A percentile compares a stretch with the other conserved stretches of the same genome.
These are phyloP conservation scores for Drosophila parabipectinata DNA, from an alignment of 1,140 invertebrate species.

Conservation along the genomic window DNA sequence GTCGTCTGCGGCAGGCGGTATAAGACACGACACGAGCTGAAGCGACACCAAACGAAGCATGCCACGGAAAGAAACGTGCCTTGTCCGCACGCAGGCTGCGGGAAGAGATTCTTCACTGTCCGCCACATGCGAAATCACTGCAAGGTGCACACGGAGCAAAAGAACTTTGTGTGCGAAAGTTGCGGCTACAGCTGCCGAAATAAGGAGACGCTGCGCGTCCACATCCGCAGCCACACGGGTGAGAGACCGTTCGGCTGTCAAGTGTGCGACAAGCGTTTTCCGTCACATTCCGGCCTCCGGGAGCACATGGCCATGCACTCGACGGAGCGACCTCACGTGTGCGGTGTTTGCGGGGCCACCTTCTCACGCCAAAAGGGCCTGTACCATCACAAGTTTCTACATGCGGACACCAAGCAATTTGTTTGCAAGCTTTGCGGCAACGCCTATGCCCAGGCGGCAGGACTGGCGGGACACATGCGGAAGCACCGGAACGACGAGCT, in stretches of 20 bases:
- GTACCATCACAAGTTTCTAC: conserved; percentile 79
- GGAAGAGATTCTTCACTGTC: conserved; percentile 64
- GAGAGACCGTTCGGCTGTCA: conserved; percentile 91
- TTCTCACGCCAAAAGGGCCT: conserved; percentile 93
- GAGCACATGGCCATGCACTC: conserved; percentile 90
- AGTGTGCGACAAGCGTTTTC: conserved; percentile 90
- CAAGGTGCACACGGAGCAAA: conserved; percentile 73
- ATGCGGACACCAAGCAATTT: conserved; percentile 73
- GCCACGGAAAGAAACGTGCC: conserved; percentile 64
- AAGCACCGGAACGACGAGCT: conserved; percentile 83
- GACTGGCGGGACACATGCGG: conserved; percentile 82
- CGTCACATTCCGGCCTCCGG: conserved; percentile 85
- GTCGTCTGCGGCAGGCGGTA: conserved; percentile 61
- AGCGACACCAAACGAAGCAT: conserved; percentile 67
- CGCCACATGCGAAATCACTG: conserved; percentile 71
- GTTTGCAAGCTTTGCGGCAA: conserved; percentile 77
- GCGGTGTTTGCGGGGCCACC: conserved; percentile 89
- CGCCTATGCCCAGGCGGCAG: conserved; percentile 77
- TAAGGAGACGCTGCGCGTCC: conserved; percentile 94
- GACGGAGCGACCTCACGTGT: conserved; percentile 90
- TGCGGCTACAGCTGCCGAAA: conserved; percentile 86
- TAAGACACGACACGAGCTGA: conserved; percentile 65
- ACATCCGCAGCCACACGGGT: conserved; percentile 92
- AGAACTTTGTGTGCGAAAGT: conserved; percentile 76
- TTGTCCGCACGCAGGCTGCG: conserved; percentile 66